A percentile compares a stretch with the other conserved stretches of the same genome.
phyloP scores from a whole-genome alignment of 2,888 invertebrate genomes.

The Chrysina gloriosa region DNA sequence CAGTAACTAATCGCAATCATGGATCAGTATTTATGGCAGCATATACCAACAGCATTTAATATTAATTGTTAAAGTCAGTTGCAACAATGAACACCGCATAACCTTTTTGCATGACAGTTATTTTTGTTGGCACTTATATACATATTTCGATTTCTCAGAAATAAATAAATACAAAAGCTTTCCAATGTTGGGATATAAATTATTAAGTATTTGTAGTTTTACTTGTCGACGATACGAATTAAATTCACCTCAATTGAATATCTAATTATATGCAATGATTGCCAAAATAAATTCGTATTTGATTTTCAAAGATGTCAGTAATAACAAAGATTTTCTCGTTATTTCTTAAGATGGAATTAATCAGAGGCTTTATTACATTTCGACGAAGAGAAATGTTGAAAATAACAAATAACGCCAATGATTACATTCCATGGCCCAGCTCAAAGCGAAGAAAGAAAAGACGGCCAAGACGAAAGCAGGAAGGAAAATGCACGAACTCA shows the following conservation, averaged over 20 bases:
- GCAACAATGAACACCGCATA: too few relatives aligned
- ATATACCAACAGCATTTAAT: too few relatives aligned
- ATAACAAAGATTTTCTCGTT: conserved; percentile 22
- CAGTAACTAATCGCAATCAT: too few relatives aligned
- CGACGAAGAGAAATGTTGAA: conserved; percentile 29
- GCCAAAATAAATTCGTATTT: too few relatives aligned
- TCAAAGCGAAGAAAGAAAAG: conserved; percentile 16
- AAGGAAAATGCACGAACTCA: conserved; percentile 13
- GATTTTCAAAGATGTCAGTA: background rate
- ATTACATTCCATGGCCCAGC: conserved; percentile 28
- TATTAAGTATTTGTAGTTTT: too few relatives aligned
- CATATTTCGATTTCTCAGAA: too few relatives aligned
- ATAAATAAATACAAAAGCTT: too few relatives aligned
- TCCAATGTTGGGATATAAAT: too few relatives aligned
- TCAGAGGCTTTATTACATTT: conserved; percentile 35
- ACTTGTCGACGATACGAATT: background rate
- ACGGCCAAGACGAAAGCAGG: background rate
- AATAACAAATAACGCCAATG: conserved; percentile 39
- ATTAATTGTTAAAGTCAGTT: too few relatives aligned
- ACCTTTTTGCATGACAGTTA: too few relatives aligned
- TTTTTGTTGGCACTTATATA: too few relatives aligned
- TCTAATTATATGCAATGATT: conserved; percentile 19
- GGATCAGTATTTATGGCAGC: too few relatives aligned
- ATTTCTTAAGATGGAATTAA: conserved; percentile 31
- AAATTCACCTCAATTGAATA: background rate